These are phyloP conservation scores for Drosophila equinoxialis DNA, from an alignment of 1,140 invertebrate species.

Conservation along the genomic window DNA sequence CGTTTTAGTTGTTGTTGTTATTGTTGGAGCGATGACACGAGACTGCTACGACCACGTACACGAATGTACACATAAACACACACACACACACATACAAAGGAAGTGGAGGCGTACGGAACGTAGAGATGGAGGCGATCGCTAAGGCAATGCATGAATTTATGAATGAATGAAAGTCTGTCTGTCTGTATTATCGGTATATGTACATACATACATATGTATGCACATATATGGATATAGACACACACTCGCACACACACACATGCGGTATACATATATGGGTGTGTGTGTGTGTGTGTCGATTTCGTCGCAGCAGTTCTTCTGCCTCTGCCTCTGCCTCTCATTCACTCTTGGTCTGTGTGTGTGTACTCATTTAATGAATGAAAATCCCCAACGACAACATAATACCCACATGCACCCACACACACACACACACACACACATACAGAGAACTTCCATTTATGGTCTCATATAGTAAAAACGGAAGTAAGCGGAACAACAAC, in stretches of 20 bases:
- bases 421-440: slow-evolving; percentile 21
- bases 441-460: slow-evolving; percentile 24
- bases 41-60: slow-evolving; percentile 35
- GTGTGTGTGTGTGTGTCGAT: not conserved
- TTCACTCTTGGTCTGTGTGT: slow-evolving; percentile 37
- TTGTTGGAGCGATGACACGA: slow-evolving; percentile 59
- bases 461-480: slow-evolving; percentile 57
- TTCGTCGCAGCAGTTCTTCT: not conserved
- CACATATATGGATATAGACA: not conserved
- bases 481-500: slow-evolving; percentile 61
- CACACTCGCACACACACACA: too few relatives aligned
- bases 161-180: slow-evolving; percentile 68
- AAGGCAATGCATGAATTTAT: slow-evolving; percentile 72
- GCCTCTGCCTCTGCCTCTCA: not conserved
- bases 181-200: slow-evolving; percentile 46
- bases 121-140: slow-evolving; percentile 24
- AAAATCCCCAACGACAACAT: slow-evolving; percentile 71
- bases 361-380: slow-evolving; percentile 74
- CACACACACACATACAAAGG: not conserved
- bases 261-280: not conserved
- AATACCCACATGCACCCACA: slow-evolving; percentile 45
- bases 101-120: slow-evolving; percentile 21
- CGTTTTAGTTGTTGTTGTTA: slow-evolving; percentile 19
- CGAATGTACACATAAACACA: slow-evolving; percentile 12
- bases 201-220: not conserved